Evolutionary conservation across 2,888 invertebrate species (phyloP).

Genomic region (Acleris holmiana): DNA sequence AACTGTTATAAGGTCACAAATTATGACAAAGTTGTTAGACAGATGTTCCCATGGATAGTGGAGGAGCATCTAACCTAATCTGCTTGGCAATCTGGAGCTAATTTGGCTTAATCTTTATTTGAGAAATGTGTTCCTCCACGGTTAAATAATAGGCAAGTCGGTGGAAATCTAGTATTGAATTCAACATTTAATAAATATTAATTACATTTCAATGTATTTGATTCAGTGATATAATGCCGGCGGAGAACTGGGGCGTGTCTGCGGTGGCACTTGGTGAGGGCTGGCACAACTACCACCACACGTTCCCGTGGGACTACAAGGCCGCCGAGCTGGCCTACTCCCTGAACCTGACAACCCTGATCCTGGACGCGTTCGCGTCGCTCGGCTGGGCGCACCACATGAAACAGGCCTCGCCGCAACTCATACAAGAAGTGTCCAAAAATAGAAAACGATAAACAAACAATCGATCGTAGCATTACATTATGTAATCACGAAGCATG

Average conservation of each 20-base stretch:
- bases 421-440: slow-evolving; percentile 76
- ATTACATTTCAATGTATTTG: background rate
- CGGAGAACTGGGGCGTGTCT: slow-evolving; percentile 90
- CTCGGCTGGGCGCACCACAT: slow-evolving; percentile 92
- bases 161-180: no score
- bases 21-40: no score
- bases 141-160: no score
- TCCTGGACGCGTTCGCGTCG: slow-evolving; percentile 88
- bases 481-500: no score
- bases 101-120: no score
- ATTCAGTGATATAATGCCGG: slow-evolving; percentile 89
- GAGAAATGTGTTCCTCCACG: no score
- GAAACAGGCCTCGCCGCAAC: slow-evolving; percentile 85
- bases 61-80: no score
- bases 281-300: slow-evolving; percentile 98
- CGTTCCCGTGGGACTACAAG: slow-evolving; percentile 97
- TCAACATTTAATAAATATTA: no score
- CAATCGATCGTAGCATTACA: no score
- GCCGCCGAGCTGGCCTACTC: slow-evolving; percentile 92
- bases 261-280: slow-evolving; percentile 92
- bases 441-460: slow-evolving; percentile 62
- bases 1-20: no score
- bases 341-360: slow-evolving; percentile 88
- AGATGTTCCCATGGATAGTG: no score
- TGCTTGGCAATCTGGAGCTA: no score